A percentile compares a stretch with the other conserved stretches of the same genome.
phyloP scores from a whole-genome alignment of 2,113 vertebrate genomes.

The Stegostoma tigrinum region DNA sequence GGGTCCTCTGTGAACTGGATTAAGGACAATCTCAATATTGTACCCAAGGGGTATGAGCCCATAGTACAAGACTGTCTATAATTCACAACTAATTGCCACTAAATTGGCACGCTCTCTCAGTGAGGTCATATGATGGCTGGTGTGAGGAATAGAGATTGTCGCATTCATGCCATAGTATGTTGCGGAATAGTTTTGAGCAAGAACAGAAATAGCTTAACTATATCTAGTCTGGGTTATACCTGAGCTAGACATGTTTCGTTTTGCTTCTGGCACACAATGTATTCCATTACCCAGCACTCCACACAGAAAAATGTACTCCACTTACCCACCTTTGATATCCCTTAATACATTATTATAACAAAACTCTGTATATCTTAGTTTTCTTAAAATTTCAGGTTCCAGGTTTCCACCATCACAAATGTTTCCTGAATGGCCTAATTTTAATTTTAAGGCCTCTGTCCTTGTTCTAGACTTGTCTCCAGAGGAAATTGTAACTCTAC shows the following conservation, averaged over 20 bases:
- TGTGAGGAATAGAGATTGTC: constrained; percentile 17
- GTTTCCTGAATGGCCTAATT: background rate
- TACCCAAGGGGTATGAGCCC: constrained; percentile 19
- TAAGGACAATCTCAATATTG: constrained; percentile 21
- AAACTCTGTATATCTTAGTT: background rate
- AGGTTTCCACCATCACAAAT: background rate
- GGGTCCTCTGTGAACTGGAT: constrained; percentile 25
- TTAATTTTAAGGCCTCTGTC: background rate
- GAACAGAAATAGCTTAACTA: background rate
- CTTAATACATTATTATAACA: background rate
- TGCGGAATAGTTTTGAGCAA: background rate
- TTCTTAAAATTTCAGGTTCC: background rate
- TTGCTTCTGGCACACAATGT: background rate
- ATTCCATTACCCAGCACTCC: background rate
- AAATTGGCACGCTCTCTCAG: constrained; percentile 5
- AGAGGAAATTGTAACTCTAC: background rate
- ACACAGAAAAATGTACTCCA: background rate
- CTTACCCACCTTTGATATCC: background rate
- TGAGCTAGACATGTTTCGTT: background rate
- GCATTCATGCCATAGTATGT: background rate
- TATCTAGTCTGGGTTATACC: background rate
- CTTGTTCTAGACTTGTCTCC: background rate
- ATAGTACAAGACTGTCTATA: constrained; percentile 28
- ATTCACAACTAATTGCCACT: constrained; percentile 34
- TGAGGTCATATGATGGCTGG: constrained; percentile 34